Conservation (phyloP, 2,797 vertebrate species). For the Alosa sapidissima region DNA sequence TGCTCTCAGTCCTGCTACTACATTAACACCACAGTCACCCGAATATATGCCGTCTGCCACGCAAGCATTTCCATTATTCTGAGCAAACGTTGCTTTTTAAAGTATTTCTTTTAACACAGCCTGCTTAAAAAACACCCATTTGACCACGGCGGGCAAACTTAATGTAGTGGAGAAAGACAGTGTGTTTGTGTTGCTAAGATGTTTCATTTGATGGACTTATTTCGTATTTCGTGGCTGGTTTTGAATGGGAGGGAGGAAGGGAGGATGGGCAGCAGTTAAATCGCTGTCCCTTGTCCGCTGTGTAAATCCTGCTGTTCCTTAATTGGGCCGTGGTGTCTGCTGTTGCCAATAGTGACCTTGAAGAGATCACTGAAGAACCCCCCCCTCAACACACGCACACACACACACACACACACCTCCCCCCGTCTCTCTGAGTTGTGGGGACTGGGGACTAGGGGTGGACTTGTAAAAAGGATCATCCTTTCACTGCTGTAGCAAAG, state of each 20-base stretch:
- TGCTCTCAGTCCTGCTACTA: neutral
- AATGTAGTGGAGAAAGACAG: neutral
- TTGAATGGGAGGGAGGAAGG: neutral
- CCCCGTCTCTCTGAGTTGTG: too few species aligned
- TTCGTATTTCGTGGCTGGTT: neutral
- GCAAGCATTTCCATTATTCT: neutral
- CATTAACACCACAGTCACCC: neutral
- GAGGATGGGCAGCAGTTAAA: neutral
- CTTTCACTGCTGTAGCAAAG: neutral
- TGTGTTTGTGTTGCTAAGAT: neutral
- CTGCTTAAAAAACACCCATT: neutral
- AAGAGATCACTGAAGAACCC: neutral
- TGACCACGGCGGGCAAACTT: neutral
- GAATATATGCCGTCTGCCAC: neutral
- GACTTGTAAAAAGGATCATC: neutral
- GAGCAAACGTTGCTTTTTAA: neutral
- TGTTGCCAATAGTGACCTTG: neutral
- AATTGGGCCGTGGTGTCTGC: neutral
- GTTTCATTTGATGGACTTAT: neutral
- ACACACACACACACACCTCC: neutral
- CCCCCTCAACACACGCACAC: neutral
- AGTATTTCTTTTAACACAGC: neutral
- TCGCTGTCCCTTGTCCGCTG: conserved; percentile 39
- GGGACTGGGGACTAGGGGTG: too few species aligned
- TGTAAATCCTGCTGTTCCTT: conserved; percentile 34